Evolutionary conservation across 1,140 invertebrate species (phyloP).

Genomic region (Helicoverpa zea): DNA sequence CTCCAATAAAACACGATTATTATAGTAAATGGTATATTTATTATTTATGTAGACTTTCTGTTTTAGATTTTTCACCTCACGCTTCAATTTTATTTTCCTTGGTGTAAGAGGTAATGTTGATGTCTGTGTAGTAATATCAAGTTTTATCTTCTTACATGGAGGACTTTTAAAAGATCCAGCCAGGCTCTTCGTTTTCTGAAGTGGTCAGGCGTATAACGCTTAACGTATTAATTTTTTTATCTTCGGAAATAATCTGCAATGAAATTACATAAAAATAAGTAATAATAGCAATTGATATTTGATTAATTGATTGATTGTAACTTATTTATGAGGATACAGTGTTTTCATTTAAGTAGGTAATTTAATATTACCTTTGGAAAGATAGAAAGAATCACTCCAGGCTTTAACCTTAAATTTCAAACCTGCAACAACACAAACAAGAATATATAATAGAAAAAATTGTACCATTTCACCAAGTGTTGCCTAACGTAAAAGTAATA

Average conservation of each 20-base stretch:
- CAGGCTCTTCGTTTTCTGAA: too few species aligned
- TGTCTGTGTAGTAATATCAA: background rate
- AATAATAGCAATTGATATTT: background rate
- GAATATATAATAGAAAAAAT: too few species aligned
- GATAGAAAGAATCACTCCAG: background rate
- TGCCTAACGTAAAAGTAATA: too few species aligned
- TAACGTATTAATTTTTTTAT: background rate
- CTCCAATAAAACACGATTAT: too few species aligned
- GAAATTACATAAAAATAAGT: background rate
- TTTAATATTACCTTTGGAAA: background rate
- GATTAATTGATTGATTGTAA: background rate
- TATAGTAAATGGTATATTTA: too few species aligned
- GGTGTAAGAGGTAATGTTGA: background rate
- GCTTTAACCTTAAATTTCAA: background rate
- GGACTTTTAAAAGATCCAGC: too few species aligned
- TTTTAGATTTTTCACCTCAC: slow-evolving; percentile 21
- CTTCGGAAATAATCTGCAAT: background rate
- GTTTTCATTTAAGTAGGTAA: too few species aligned
- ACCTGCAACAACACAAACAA: too few species aligned
- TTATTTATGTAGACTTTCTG: too few species aligned
- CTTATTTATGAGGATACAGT: background rate
- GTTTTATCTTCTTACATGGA: background rate
- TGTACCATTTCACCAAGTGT: too few species aligned
- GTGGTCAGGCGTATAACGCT: too few species aligned
- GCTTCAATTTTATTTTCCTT: background rate